A percentile compares a stretch with the other conserved stretches of the same genome.
These are phyloP conservation scores for rabbit (Oryctolagus cuniculus) DNA, from an alignment of 2,113 vertebrate genomes.

Conservation along the genomic window mOryCun1.1 NC_091438.1:38989501-38990000, in stretches of 20 bases:
- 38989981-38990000: not conserved
- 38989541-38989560: no score
- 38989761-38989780: not conserved
- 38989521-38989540: no score
- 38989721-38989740: no score
- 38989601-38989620: no score
- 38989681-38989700: not conserved
- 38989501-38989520: no score
- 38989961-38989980: not conserved
- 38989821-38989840: not conserved
- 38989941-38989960: no score
- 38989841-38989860: not conserved
- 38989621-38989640: no score
- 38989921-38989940: not conserved
- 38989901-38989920: not conserved
- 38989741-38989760: not conserved
- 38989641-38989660: no score
- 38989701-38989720: not conserved
- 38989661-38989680: not conserved
- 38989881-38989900: not conserved
- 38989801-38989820: slow-evolving; percentile 5
- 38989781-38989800: not conserved
- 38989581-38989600: no score
- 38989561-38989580: no score
- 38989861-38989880: not conserved